A percentile compares a stretch with the other conserved stretches of the same genome.
Evolutionary conservation across 1,140 invertebrate species (phyloP).

Genomic region (Papilio dardanus): DNA sequence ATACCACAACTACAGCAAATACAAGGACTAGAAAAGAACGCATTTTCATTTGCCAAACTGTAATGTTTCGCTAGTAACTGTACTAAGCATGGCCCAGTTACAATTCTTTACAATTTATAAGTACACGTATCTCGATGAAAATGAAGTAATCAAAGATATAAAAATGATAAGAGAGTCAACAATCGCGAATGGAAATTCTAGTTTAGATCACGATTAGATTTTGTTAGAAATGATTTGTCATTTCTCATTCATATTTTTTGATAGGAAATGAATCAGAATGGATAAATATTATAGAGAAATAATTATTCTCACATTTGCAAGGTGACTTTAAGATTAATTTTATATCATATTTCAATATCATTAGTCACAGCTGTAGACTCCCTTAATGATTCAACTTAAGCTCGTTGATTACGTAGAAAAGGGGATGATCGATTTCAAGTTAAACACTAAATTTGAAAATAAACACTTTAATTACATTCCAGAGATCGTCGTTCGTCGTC

Average conservation of each 20-base stretch:
- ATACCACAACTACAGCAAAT: constrained; percentile 30
- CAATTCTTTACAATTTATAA: constrained; percentile 1
- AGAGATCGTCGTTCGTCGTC: too few relatives aligned
- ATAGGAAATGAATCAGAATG: neutral
- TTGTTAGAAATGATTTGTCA: neutral
- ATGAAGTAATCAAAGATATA: constrained; percentile 8
- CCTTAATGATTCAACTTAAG: too few relatives aligned
- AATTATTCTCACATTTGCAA: neutral
- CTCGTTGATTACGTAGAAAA: too few relatives aligned
- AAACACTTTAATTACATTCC: too few relatives aligned
- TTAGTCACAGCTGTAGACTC: too few relatives aligned
- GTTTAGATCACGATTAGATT: constrained; percentile 8
- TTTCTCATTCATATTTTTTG: neutral
- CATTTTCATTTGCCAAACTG: neutral
- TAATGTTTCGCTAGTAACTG: neutral
- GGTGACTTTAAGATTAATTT: too few relatives aligned
- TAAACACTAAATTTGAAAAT: too few relatives aligned
- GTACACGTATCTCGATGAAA: constrained; percentile 8
- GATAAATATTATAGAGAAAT: neutral
- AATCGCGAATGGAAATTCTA: constrained; percentile 4
- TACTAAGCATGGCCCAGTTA: neutral
- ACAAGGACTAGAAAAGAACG: constrained; percentile 20
- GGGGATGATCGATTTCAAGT: too few relatives aligned
- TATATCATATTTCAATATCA: too few relatives aligned
- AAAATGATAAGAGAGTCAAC: neutral